Evolutionary conservation across 2,797 vertebrate genomes (phyloP).

Genomic region (Cygnus olor): DNA sequence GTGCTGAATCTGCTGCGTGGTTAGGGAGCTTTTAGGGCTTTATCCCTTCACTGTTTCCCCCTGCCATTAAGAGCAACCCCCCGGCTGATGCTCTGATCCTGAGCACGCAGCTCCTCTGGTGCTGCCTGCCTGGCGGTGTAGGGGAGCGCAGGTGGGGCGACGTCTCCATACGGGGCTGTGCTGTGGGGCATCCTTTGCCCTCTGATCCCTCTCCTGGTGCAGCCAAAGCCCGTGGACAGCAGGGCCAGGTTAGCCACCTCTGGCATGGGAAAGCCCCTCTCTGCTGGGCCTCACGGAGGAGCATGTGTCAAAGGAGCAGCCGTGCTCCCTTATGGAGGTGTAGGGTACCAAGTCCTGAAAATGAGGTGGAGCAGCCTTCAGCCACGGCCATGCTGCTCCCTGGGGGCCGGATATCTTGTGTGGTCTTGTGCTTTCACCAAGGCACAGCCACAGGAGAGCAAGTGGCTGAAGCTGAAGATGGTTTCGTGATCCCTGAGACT

Average conservation of each 20-base stretch:
- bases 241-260: background rate
- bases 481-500: background rate
- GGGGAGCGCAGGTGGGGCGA: too few species aligned
- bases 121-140: too few species aligned
- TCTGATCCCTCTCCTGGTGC: background rate
- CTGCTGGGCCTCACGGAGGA: background rate
- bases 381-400: accelerated
- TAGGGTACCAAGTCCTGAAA: background rate
- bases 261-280: background rate
- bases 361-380: background rate
- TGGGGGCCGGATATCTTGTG: accelerated
- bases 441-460: background rate
- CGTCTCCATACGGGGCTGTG: too few species aligned
- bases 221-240: background rate
- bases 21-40: background rate
- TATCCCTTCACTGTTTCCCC: background rate
- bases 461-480: background rate
- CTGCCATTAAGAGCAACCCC: background rate
- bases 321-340: background rate
- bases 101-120: too few species aligned
- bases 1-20: accelerated
- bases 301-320: background rate
- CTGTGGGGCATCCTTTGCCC: too few species aligned
- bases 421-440: background rate
- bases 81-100: too few species aligned